Conservation (phyloP, 2,797 vertebrate genomes). For the Bovichtus variegatus region DNA sequence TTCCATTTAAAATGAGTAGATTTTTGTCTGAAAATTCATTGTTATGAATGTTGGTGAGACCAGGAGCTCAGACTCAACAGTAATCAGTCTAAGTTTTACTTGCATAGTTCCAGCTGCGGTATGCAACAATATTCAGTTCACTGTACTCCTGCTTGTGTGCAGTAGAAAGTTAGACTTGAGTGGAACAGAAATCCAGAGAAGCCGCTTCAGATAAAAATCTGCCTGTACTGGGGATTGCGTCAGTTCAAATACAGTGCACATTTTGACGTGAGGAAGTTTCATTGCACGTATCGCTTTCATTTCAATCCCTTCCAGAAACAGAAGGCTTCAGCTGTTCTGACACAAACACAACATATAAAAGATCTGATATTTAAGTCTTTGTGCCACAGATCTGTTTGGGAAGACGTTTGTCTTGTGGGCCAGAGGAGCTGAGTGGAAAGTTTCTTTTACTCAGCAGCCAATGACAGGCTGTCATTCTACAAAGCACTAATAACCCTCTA, state of each 20-base stretch:
- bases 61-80: neutral
- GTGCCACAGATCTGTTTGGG: constrained; percentile 16
- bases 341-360: constrained; percentile 11
- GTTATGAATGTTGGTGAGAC: neutral
- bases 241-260: constrained; percentile 11
- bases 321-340: neutral
- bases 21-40: neutral
- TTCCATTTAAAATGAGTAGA: neutral
- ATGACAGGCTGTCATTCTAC: constrained; percentile 32
- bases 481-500: constrained; percentile 23
- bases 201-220: constrained; percentile 6
- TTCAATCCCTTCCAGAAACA: neutral
- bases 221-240: neutral
- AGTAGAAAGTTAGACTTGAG: constrained; percentile 4
- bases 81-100: neutral
- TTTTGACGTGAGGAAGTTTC: neutral
- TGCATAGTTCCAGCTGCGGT: neutral
- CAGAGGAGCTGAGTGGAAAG: neutral
- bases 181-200: constrained; percentile 1
- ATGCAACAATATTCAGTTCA: neutral
- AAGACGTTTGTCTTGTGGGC: neutral
- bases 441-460: constrained; percentile 19
- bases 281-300: constrained; percentile 9
- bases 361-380: constrained; percentile 17
- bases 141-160: neutral